Base-by-base conservation (phyloP, 1,140 invertebrate species). In the Caenorhabditis inopinata region DNA sequence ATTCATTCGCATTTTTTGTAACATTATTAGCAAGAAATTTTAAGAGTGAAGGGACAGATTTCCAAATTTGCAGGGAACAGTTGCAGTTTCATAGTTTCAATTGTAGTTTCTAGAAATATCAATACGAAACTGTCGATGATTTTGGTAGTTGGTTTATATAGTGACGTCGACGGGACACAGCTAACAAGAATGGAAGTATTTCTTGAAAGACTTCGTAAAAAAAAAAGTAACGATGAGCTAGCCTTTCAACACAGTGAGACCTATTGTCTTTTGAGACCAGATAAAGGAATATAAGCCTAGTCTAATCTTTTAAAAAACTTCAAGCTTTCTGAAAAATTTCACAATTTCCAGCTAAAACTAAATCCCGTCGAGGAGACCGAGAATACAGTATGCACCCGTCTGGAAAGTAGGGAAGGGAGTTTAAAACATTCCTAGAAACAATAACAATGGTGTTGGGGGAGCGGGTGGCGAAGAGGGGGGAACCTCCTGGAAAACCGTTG, bases 321-420 rank as follows among this genome's bases (percentile, higher is more conserved):
- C 12, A 27, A 18, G 27, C 7, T 0, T 21, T 68, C 9, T 42
- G 38, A 5, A 42, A 38, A 32, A 5, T 38, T 38, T 68, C 5
- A 38, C 32, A 68, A 42, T 38, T 4, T 68, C 25, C 21, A 16
- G 32, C 32, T 38, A 18, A 11, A 42, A 11, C n/a, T 9, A 42
- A 5, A 18, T 42, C 25, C 58, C 58, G 58, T 68, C 58, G 58
- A 68, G 38, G 58, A 68, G 58, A 68, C 58, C 58, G 58, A 68
- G 58, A 68, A 68, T 68, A 68, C 58, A 68, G 58, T 68, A 42
- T 32, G 32, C 58, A 68, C 58, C 58, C 58, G 58, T 68, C 25
- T n/a, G n/a, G 25, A 29, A 58, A 58, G 6, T 32, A 5, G 58
- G 58, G 58, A 18, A n/a, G 38, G 5, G 32, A 18, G 58, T n/a